Conservation (phyloP, 2,797 vertebrate genomes). For the Eulemur coronatus region DNA sequence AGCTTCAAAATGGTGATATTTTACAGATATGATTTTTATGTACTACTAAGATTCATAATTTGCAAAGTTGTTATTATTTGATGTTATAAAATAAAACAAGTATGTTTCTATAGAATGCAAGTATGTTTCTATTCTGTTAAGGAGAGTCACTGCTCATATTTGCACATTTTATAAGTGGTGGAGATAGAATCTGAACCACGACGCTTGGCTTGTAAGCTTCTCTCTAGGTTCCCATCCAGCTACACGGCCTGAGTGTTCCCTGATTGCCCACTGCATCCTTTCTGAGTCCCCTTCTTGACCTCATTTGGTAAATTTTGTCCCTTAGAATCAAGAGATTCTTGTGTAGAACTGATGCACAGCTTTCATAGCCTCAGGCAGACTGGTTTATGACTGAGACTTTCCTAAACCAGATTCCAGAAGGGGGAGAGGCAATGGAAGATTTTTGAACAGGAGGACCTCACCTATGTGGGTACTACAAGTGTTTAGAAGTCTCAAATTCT, state of each 20-base stretch:
- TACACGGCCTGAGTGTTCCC: rapidly evolving
- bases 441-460: neutral
- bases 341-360: neutral
- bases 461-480: neutral
- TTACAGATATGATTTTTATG: neutral
- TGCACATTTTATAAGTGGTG: neutral
- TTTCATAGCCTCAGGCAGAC: neutral
- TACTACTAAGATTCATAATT: neutral
- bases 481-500: neutral
- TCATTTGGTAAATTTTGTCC: neutral
- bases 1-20: neutral
- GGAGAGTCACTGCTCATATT: neutral
- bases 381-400: neutral
- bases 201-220: neutral
- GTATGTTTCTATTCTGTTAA: neutral
- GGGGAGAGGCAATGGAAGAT: neutral
- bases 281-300: neutral
- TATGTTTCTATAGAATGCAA: neutral
- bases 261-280: neutral
- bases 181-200: neutral
- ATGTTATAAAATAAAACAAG: neutral
- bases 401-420: neutral
- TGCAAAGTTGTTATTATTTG: neutral
- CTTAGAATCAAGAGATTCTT: neutral
- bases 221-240: neutral